Base-by-base conservation (phyloP, 2,888 invertebrate species). In the Electrophaes corylata region DNA sequence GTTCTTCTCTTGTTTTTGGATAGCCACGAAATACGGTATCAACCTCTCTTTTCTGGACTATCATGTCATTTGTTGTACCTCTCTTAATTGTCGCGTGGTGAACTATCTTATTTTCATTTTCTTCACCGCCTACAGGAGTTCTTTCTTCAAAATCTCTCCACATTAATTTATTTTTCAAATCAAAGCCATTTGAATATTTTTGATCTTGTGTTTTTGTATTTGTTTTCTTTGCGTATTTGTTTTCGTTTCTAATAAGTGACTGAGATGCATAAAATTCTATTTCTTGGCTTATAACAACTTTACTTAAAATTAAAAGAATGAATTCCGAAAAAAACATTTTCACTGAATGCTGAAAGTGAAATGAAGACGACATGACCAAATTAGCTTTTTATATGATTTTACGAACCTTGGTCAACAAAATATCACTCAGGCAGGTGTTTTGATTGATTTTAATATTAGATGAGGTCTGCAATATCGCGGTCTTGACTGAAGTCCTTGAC, bases 1-100 rank as follows among this genome's bases (percentile, higher is more conserved):
- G 64, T 64, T 94, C 93, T 69, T 92, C 89, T 56, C 85, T 90
- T 0, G 93, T 90, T 78, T 94, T 94, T 0, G 94, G 94, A 65
- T 93, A 84, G 0, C 94, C 94, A 41, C 83, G 83, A 67, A 94
- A 94, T 5, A 86, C 88, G 2, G 93, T 79, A 72, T 94, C 93
- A 10, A 83, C 67, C 3, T 86, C 85, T 55, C 94, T 84, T 72
- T 76, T 78, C 0, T 40, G 40, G 11, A 60, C 53, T 41, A 55
- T 39, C 33, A 52, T 54, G 26, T 61, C 16, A 6, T 44, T 53
- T 6, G 14, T 8, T 23, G 8, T 35, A 44, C 23, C 2, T n/a
- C 41, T 43, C 20, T 6, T 23, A 3, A 44, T 23, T 5, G 3
- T n/a, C 23, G 11, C 26, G 10, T 52, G 2, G n/a, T 1, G 0